A percentile compares a stretch with the other conserved stretches of the same genome.
phyloP scores from a whole-genome alignment of 2,797 vertebrate species.

The Neostethus bicornis region DNA sequence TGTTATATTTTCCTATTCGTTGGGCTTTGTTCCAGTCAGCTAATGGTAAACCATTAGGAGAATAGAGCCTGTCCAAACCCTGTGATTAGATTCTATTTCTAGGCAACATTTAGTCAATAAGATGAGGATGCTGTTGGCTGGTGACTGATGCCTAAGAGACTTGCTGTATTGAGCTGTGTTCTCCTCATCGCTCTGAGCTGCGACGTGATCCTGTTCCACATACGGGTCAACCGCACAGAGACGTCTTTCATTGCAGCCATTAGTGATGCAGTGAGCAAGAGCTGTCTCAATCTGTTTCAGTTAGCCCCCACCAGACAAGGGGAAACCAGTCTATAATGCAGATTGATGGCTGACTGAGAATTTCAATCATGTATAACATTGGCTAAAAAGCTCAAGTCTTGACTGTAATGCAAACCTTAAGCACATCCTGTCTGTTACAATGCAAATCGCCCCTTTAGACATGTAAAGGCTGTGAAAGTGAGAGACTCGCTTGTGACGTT shows the following conservation, averaged over 20 bases:
- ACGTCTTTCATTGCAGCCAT: conserved; percentile 79
- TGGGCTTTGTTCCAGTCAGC: conserved; percentile 69
- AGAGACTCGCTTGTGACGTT: conserved; percentile 37
- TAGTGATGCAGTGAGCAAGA: conserved; percentile 79
- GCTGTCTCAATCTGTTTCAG: conserved; percentile 83
- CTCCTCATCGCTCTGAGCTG: conserved; percentile 67
- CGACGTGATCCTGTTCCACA: conserved; percentile 75
- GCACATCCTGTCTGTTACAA: conserved; percentile 32
- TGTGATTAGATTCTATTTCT: conserved; percentile 78
- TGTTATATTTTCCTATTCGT: conserved; percentile 63
- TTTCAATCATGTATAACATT: conserved; percentile 73
- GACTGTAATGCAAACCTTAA: conserved; percentile 62
- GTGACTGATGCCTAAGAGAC: conserved; percentile 75
- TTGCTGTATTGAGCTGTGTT: conserved; percentile 73
- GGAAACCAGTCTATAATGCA: conserved; percentile 81
- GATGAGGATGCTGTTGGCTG: conserved; percentile 76
- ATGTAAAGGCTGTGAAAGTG: conserved; percentile 35
- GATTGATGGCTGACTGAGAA: conserved; percentile 79
- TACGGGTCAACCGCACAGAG: conserved; percentile 79
- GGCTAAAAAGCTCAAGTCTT: conserved; percentile 68
- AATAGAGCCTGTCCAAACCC: conserved; percentile 68
- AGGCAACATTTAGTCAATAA: conserved; percentile 77
- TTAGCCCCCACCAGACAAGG: conserved; percentile 78
- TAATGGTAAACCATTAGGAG: conserved; percentile 77
- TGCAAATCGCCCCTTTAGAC: conserved; percentile 19